These are phyloP conservation scores for Halcyon malimbica DNA, from an alignment of 2,113 vertebrate species.

Conservation along the genomic window DNA sequence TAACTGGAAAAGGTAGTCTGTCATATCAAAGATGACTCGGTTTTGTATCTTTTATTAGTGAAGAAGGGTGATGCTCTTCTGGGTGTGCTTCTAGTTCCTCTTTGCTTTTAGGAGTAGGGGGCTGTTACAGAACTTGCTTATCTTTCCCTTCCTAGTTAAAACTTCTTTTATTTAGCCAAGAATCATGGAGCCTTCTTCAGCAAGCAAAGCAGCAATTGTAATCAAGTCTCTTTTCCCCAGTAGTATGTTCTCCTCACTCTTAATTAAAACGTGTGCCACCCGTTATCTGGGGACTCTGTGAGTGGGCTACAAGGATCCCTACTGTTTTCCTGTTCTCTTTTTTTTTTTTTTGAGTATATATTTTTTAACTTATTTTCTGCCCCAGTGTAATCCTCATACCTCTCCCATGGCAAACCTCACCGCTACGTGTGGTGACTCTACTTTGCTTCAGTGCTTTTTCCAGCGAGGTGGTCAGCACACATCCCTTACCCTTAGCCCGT, in stretches of 20 bases:
- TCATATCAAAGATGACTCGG: not conserved
- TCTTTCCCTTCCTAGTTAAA: not conserved
- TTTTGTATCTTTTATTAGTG: not conserved
- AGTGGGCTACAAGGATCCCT: not conserved
- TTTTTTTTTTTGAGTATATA: too few species aligned
- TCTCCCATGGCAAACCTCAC: not conserved
- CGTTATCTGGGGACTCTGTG: not conserved
- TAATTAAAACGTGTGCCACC: fast-evolving
- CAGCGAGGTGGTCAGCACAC: too few species aligned
- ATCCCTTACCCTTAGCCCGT: not conserved
- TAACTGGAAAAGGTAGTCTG: not conserved
- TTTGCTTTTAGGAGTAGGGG: not conserved
- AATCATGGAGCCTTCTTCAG: not conserved
- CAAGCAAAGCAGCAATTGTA: not conserved
- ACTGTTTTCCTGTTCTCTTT: not conserved
- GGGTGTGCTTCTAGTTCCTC: not conserved
- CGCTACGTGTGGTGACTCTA: not conserved
- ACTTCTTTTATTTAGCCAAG: not conserved
- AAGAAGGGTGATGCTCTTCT: not conserved
- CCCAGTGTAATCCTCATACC: not conserved
- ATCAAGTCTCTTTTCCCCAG: not conserved
- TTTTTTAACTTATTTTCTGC: not conserved
- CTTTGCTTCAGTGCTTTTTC: not conserved
- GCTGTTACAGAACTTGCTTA: not conserved
- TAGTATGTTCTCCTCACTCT: not conserved